These are phyloP conservation scores for Ephialtes manifestator DNA, from an alignment of 2,888 invertebrate species.

Conservation along the genomic window DNA sequence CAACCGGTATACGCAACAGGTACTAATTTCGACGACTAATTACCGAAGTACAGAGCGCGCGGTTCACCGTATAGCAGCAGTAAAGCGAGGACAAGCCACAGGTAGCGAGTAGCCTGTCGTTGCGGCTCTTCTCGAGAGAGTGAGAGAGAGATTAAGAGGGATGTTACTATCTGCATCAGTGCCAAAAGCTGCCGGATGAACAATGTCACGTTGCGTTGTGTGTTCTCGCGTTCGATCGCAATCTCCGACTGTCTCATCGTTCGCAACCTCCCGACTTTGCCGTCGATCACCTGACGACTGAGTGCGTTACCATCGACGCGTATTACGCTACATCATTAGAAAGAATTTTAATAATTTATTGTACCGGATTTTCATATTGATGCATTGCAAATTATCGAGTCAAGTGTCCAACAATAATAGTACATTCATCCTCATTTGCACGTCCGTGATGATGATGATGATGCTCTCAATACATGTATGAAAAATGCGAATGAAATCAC, in stretches of 20 bases:
- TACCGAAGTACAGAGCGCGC: constrained; percentile 47
- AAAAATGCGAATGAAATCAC: constrained; percentile 4
- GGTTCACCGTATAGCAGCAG: constrained; percentile 16
- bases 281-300: constrained; percentile 31
- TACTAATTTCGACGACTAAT: constrained; percentile 75
- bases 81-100: constrained; percentile 29
- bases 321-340: constrained; percentile 38
- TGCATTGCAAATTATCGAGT: constrained; percentile 31
- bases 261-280: constrained; percentile 1
- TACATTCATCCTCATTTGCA: background rate
- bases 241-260: constrained; percentile 6
- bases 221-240: constrained; percentile 39
- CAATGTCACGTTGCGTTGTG: constrained; percentile 15
- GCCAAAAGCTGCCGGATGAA: constrained; percentile 39
- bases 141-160: constrained; percentile 29
- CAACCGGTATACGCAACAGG: constrained; percentile 74
- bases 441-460: constrained; percentile 7
- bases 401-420: background rate
- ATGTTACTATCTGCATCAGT: constrained; percentile 40
- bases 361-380: constrained; percentile 54
- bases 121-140: constrained; percentile 29
- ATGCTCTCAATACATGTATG: constrained; percentile 17
- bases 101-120: constrained; percentile 30
- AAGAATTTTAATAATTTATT: constrained; percentile 67
- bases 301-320: background rate